These are phyloP conservation scores for Cochlearius cochlearius DNA, from an alignment of 2,113 vertebrate genomes.

Conservation along the genomic window DNA sequence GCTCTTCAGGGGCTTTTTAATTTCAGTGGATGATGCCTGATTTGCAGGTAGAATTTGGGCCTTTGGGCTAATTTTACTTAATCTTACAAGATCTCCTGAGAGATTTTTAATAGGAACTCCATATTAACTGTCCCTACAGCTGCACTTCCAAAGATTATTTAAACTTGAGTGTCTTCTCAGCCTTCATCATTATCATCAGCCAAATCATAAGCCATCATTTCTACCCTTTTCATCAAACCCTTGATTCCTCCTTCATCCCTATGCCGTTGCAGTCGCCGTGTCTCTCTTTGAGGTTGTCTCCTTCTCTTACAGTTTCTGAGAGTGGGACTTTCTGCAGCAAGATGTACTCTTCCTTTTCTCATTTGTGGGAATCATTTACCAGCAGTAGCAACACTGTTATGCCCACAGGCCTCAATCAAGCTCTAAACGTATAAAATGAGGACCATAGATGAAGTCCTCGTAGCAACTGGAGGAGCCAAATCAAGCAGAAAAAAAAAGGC, in stretches of 20 bases:
- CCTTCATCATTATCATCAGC: neutral
- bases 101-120: neutral
- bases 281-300: neutral
- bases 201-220: neutral
- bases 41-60: neutral
- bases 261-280: neutral
- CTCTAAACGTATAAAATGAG: neutral
- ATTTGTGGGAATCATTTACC: neutral
- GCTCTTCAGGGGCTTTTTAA: neutral
- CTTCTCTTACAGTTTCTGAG: neutral
- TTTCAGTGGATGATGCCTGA: neutral
- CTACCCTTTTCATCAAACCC: neutral
- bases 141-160: neutral
- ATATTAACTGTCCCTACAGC: neutral
- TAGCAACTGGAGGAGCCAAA: neutral
- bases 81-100: slow-evolving; percentile 13
- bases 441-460: neutral
- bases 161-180: neutral
- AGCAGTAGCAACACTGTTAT: neutral
- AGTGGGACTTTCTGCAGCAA: neutral
- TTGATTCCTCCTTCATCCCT: neutral
- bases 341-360: neutral
- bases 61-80: slow-evolving; percentile 39
- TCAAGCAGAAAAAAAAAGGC: neutral
- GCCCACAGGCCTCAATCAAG: neutral